Conservation (phyloP, 1,140 invertebrate genomes). For the Heterodera carotae region DNA sequence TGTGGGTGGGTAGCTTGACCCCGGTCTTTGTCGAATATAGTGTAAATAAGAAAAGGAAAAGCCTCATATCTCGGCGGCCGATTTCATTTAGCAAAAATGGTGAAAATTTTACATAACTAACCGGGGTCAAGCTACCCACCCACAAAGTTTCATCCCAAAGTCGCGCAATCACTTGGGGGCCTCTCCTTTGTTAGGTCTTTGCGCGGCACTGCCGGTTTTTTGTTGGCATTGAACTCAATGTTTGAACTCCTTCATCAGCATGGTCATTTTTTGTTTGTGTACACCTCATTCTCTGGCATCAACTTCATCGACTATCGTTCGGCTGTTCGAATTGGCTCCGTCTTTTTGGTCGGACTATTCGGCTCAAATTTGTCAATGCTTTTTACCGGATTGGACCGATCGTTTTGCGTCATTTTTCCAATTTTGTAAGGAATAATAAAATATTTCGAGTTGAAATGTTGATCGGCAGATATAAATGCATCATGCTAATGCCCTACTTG, state of each 20-base stretch:
- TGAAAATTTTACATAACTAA: too few relatives aligned
- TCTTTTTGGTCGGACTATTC: background rate
- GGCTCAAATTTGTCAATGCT: background rate
- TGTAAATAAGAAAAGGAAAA: too few relatives aligned
- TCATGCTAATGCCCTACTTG: constrained; percentile 2
- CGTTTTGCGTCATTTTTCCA: constrained; percentile 9
- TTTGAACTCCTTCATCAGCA: constrained; percentile 16
- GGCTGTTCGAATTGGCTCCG: background rate
- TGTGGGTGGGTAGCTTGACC: too few relatives aligned
- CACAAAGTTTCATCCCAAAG: too few relatives aligned
- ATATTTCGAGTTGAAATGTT: too few relatives aligned
- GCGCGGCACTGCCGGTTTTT: constrained; percentile 4
- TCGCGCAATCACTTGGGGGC: too few relatives aligned
- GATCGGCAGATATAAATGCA: background rate
- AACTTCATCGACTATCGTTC: constrained; percentile 13
- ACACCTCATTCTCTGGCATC: background rate
- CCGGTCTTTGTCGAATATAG: too few relatives aligned
- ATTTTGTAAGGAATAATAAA: background rate
- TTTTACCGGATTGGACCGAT: constrained; percentile 9
- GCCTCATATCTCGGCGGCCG: too few relatives aligned
- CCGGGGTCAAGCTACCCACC: too few relatives aligned
- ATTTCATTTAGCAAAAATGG: too few relatives aligned
- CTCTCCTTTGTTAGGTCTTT: background rate
- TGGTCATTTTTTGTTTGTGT: constrained; percentile 2
- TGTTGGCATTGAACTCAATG: constrained; percentile 5